phyloP scores from a whole-genome alignment of 2,888 invertebrate species.

The Drosophila mimica region DNA sequence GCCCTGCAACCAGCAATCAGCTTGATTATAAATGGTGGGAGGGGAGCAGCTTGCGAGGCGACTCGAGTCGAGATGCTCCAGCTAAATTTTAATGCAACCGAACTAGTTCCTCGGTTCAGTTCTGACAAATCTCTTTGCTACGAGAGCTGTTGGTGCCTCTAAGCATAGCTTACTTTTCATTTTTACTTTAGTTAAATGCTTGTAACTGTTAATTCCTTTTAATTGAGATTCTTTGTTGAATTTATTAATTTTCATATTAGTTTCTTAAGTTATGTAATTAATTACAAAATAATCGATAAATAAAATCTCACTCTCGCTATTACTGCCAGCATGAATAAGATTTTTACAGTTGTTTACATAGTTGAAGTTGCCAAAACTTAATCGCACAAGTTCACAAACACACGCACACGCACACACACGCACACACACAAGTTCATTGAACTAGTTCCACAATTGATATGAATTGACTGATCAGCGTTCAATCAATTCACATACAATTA shows the following conservation, averaged over 20 bases:
- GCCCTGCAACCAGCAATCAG: constrained; percentile 32
- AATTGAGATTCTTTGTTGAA: neutral
- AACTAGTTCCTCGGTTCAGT: constrained; percentile 15
- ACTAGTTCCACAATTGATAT: constrained; percentile 33
- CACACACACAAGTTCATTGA: constrained; percentile 31
- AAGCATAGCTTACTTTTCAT: neutral
- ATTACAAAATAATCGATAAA: neutral
- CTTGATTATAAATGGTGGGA: neutral
- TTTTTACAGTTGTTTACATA: neutral
- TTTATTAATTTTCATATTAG: neutral
- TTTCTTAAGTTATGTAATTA: neutral
- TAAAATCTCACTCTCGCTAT: neutral
- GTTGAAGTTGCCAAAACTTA: neutral
- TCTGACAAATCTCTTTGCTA: neutral
- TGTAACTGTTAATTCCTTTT: neutral
- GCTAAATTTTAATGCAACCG: neutral
- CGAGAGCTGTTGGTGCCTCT: neutral
- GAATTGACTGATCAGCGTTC: constrained; percentile 48
- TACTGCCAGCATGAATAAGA: neutral
- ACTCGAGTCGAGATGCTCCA: neutral
- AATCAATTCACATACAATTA: constrained; percentile 60
- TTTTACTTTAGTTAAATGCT: neutral
- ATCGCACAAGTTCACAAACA: neutral
- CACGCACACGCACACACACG: neutral
- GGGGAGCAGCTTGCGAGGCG: neutral